These are phyloP conservation scores for Kuschelorhynchus macadamiae DNA, from an alignment of 2,888 invertebrate genomes.

Conservation along the genomic window DNA sequence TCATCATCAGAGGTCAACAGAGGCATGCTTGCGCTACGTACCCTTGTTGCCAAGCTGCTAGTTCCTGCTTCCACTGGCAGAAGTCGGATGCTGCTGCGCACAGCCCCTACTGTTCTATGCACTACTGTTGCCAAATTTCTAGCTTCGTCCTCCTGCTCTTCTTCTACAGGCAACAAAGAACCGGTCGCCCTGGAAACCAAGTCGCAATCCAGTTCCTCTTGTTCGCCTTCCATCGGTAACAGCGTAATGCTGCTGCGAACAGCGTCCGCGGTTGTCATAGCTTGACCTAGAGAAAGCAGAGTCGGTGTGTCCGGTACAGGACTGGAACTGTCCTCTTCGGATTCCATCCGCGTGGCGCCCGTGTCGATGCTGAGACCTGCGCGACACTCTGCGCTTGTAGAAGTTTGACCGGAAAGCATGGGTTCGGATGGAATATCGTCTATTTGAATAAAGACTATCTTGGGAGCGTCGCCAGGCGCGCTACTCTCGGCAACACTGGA, in stretches of 20 bases:
- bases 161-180: too few species aligned
- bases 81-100: conserved; percentile 4
- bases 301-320: conserved; percentile 53
- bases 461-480: conserved; percentile 58
- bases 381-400: background rate
- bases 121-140: conserved; percentile 1
- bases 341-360: conserved; percentile 15
- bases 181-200: too few species aligned
- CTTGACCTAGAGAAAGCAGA: conserved; percentile 32
- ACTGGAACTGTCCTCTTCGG: conserved; percentile 53
- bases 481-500: conserved; percentile 60
- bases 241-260: conserved; percentile 8
- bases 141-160: background rate
- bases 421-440: conserved; percentile 55
- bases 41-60: conserved; percentile 4
- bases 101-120: background rate
- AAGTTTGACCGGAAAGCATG: conserved; percentile 17
- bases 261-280: conserved; percentile 19
- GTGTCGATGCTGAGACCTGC: conserved; percentile 30
- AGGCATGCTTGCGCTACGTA: conserved; percentile 11
- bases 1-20: conserved; percentile 18
- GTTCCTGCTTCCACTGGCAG: conserved; percentile 5
- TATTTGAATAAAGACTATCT: conserved; percentile 68
- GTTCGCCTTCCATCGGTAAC: conserved; percentile 13
- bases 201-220: background rate